Conservation (phyloP, 2,888 invertebrate species). For the Cheilosia urbana region DNA sequence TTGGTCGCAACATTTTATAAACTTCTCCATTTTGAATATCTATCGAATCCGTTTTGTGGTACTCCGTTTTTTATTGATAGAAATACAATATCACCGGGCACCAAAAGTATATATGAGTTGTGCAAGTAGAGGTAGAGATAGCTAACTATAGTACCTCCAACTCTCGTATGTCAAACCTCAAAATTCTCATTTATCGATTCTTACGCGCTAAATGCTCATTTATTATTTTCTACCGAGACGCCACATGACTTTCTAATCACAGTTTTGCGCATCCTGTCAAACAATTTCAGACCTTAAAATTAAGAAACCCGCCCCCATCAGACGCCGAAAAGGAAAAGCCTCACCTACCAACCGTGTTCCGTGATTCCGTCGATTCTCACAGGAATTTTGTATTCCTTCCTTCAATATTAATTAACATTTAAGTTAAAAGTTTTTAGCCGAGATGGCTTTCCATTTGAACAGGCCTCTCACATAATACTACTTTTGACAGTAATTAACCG, state of each 20-base stretch:
- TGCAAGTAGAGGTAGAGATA: too few species aligned
- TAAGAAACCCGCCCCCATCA: background rate
- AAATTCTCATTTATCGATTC: too few species aligned
- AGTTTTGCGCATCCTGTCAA: background rate
- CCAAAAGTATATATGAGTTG: too few species aligned
- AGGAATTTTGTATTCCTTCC: too few species aligned
- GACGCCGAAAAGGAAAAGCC: background rate
- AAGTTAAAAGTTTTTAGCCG: conserved; percentile 62
- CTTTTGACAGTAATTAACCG: conserved; percentile 73
- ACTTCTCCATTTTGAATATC: background rate
- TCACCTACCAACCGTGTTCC: background rate
- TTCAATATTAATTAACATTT: conserved; percentile 73
- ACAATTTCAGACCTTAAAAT: background rate
- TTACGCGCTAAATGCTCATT: background rate
- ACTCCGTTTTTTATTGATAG: background rate
- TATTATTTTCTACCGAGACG: background rate
- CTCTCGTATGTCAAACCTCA: background rate
- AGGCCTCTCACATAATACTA: conserved; percentile 44
- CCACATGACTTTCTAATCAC: conserved; percentile 9
- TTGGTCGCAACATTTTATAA: too few species aligned
- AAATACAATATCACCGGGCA: too few species aligned
- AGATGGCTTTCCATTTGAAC: conserved; percentile 40
- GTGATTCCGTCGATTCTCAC: conserved; percentile 30
- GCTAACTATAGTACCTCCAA: background rate
- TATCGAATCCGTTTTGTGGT: too few species aligned